phyloP scores from a whole-genome alignment of 2,797 vertebrate genomes.

The Sebastes umbrosus region DNA sequence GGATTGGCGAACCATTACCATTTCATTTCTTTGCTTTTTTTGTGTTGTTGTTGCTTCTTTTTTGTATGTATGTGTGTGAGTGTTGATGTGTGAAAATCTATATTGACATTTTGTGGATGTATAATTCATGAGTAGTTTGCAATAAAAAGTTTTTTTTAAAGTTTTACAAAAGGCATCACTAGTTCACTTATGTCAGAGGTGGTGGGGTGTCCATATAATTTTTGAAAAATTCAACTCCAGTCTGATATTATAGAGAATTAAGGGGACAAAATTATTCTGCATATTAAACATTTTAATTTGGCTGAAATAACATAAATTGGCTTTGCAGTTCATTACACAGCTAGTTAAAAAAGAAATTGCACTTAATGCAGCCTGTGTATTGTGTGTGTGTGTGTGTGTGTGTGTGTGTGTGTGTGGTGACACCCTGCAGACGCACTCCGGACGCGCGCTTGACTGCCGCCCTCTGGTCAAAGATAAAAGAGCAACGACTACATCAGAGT shows the following conservation, averaged over 20 bases:
- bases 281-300: neutral
- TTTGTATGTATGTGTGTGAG: no score
- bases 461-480: constrained; percentile 52
- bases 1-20: neutral
- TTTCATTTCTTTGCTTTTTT: neutral
- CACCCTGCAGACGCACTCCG: constrained; percentile 3
- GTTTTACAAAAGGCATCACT: no score
- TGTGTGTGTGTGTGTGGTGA: neutral
- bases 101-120: no score
- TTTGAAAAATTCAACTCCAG: neutral
- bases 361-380: neutral
- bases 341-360: neutral
- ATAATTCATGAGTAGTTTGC: no score
- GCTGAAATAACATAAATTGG: neutral
- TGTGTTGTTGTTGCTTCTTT: neutral
- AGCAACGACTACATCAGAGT: neutral
- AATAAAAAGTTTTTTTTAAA: no score
- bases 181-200: neutral
- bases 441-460: constrained; percentile 54
- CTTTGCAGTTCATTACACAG: neutral
- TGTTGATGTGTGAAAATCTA: no score
- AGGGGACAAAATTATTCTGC: neutral
- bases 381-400: no score
- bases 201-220: neutral
- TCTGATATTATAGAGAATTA: neutral